Base-by-base conservation (phyloP, 2,888 invertebrate genomes). In the Drosophila mayaguana region DNA sequence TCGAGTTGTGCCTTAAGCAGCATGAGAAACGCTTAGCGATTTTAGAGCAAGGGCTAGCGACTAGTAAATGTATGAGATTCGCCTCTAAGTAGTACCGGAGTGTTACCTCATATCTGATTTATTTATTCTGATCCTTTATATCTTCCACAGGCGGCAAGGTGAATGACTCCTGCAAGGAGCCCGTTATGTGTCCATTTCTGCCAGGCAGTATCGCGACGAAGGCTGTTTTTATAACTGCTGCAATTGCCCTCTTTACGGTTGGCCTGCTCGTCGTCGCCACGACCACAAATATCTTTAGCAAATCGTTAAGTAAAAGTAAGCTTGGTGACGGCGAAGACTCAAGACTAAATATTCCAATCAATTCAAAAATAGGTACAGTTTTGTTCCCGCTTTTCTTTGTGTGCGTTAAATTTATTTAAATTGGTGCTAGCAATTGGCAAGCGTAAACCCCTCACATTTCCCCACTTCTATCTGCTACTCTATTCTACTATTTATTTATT, bases 301-400 rank as follows among this genome's bases (percentile, higher is more conserved):
- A 87, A 64, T 61, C 80, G 53, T 34, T 76, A 40, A 79, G 72
- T 70, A 91, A 89, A 91, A 92, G 92, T 92, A 92, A 92, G 92
- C 73, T 86, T 81, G 91, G 91, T 85, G 91, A 93, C 87, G 92
- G 90, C 80, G 93, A 93, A 81, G 92, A 93, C 83, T 91, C 90
- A 78, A 86, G 91, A 90, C 90, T 88, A 85, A 92, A 93, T 91
- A 91, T 91, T 86, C 93, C 93, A 89, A 93, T 93, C 81, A 90
- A 91, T 88, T 93, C 93, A 88, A 91, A 91, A 76, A 93, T 93
- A 93, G 93, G 93, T 93, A 92, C 86, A 88, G 76, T 83, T 73
- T 34, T 72, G 36, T 38, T 67, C 66, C 70, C 81, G 55, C 51
- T 66, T 60, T 67, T 65, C 79, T 88, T 76, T 72, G 75, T 74